Base-by-base conservation (phyloP, 1,140 invertebrate genomes). In the Rhyzopertha dominica region DNA sequence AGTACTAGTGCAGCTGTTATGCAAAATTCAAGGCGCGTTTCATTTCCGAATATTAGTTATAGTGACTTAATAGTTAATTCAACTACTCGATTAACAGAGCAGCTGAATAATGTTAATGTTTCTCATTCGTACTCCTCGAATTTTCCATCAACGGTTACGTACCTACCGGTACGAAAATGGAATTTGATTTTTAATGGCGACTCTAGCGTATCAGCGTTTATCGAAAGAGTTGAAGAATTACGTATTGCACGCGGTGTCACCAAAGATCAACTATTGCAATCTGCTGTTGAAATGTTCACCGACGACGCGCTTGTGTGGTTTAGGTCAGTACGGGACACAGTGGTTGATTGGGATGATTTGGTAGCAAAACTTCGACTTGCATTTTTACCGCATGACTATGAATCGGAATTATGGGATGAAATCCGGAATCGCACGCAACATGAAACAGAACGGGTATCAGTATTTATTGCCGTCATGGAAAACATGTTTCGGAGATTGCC, bases 201-300 rank as follows among this genome's bases (percentile, higher is more conserved):
- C 10, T n/a, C 9, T 12, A 43, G 31, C 19, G 8, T 50, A 9
- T 31, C 10, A 13, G 24, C 40, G 19, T 51, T 51, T 32, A 19
- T 48, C 10, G 49, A 51, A 32, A 12, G 49, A 7, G 28, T 48
- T 2, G 23, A 47, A 10, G 49, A 51, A 39, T 19, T 51, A 7
- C 12, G 20, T 16, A 12, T 41, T 8, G n/a, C 49, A 12, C 22
- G 49, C 13, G 43, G 37, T 12, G 32, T 43, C n/a, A 14, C 29
- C 7, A 17, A 43, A 13, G 34, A 43, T 9, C 16, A 37, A 28
- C 28, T 52, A 4, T 39, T 52, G 10, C 7, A 14, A 9, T 43
- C 44, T 18, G 50, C 46, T 14, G 17, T 26, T 18, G 50, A 52
- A 32, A 16, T 52, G 9, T 43, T 49, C 19, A 12, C 23, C 2